Evolutionary conservation across 2,113 vertebrate genomes (phyloP).

Genomic region (Charadrius vociferus): DNA sequence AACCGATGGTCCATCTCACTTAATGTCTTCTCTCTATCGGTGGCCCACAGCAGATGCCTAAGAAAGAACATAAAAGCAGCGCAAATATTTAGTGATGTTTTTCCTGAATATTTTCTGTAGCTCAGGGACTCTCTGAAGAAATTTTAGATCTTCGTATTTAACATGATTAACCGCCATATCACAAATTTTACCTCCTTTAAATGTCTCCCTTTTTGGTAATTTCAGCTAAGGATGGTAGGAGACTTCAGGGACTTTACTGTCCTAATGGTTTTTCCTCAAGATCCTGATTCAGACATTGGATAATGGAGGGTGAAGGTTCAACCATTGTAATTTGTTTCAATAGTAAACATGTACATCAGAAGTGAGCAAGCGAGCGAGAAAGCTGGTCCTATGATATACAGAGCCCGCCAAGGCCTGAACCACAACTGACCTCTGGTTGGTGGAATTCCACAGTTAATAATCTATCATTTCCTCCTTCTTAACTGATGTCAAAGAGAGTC

Average conservation of each 20-base stretch:
- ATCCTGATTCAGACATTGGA: neutral
- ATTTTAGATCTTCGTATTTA: neutral
- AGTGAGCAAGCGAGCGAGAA: neutral
- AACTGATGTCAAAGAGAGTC: neutral
- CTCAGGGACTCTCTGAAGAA: neutral
- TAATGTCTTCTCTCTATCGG: neutral
- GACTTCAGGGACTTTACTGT: neutral
- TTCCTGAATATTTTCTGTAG: neutral
- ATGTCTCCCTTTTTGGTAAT: neutral
- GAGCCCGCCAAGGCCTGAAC: neutral
- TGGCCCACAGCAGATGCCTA: neutral
- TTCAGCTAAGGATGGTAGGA: neutral
- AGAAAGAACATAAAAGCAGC: neutral
- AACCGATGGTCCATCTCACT: neutral
- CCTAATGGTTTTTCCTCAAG: neutral
- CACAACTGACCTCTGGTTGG: neutral
- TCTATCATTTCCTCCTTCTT: neutral
- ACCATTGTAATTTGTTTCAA: neutral
- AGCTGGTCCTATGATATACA: neutral
- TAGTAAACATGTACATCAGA: neutral
- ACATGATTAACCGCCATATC: neutral
- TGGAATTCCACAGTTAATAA: neutral
- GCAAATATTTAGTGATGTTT: neutral
- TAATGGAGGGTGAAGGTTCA: neutral
- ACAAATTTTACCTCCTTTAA: neutral